A percentile compares a stretch with the other conserved stretches of the same genome.
Conservation (phyloP, 2,888 invertebrate species). For the Osedax fenrisi region DNA sequence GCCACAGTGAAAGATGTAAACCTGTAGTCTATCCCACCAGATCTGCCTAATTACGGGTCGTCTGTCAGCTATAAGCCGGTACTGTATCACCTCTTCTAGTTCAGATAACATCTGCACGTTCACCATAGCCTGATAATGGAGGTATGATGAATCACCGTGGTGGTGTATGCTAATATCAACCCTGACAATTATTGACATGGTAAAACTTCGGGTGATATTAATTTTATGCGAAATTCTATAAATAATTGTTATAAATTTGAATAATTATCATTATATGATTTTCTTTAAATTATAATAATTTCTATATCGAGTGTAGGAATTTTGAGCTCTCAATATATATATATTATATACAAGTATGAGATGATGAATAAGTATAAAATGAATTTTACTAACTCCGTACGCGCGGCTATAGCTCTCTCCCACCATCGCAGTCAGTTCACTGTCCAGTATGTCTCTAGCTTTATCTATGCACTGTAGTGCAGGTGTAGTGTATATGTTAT, state of each 20-base stretch:
- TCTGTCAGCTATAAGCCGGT: slow-evolving; percentile 77
- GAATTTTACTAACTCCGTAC: slow-evolving; percentile 44
- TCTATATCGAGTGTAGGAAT: too few species aligned
- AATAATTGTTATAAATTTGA: background rate
- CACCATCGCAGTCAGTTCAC: slow-evolving; percentile 80
- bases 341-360: too few species aligned
- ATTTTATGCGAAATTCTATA: too few species aligned
- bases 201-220: too few species aligned
- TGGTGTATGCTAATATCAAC: too few species aligned
- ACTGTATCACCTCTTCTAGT: slow-evolving; percentile 91
- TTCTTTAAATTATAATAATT: background rate
- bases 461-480: slow-evolving; percentile 69
- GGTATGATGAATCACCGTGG: too few species aligned
- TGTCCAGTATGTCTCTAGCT: slow-evolving; percentile 82
- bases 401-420: slow-evolving; percentile 51
- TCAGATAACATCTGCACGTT: slow-evolving; percentile 92
- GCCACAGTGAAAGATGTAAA: slow-evolving; percentile 36
- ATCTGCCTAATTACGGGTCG: slow-evolving; percentile 62
- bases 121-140: slow-evolving; percentile 59
- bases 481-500: too few species aligned
- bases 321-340: too few species aligned
- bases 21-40: slow-evolving; percentile 72
- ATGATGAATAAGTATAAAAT: too few species aligned
- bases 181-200: too few species aligned
- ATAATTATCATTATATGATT: background rate